A percentile compares a stretch with the other conserved stretches of the same genome.
Evolutionary conservation across 2,797 vertebrate genomes (phyloP).

Genomic region (Pangasius krempfi): DNA sequence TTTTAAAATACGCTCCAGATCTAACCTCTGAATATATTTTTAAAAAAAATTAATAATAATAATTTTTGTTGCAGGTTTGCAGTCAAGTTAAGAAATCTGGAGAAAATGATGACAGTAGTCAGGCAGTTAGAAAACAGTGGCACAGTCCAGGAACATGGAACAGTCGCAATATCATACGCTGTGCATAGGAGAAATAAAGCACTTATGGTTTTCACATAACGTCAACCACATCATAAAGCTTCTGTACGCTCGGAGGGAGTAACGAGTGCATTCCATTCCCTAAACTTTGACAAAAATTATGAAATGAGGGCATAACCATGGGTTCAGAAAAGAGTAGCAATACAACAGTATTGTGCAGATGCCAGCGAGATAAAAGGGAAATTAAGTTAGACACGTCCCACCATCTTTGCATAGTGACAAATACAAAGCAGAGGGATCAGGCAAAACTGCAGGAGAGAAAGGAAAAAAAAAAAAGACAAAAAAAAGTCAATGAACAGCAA

Average conservation of each 20-base stretch:
- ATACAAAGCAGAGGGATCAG: conserved; percentile 68
- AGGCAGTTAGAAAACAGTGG: conserved; percentile 65
- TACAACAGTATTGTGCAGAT: conserved; percentile 61
- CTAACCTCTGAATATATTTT: conserved; percentile 2
- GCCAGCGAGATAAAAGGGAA: conserved; percentile 42
- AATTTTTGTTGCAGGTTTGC: background rate
- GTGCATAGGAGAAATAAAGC: conserved; percentile 99
- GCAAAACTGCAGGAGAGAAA: conserved; percentile 34
- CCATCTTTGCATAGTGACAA: conserved; percentile 66
- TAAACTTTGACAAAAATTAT: conserved; percentile 50
- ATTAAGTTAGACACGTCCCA: conserved; percentile 65
- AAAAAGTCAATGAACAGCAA: conserved; percentile 16
- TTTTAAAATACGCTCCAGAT: conserved; percentile 6
- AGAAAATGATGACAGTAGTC: conserved; percentile 33
- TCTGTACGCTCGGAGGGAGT: conserved; percentile 73
- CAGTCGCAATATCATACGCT: conserved; percentile 92
- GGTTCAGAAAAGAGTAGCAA: conserved; percentile 59
- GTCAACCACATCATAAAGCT: conserved; percentile 86
- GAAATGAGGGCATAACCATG: conserved; percentile 60
- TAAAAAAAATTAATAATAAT: background rate
- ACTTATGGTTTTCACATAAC: conserved; percentile 97
- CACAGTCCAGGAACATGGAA: conserved; percentile 89
- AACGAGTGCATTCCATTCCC: conserved; percentile 53
- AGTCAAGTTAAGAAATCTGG: conserved; percentile 50
- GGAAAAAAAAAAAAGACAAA: background rate